Percentiles rank a stretch among this genome's conserved stretches.
These are phyloP conservation scores for Drosophila neocordata DNA, from an alignment of 1,140 invertebrate species.

Conservation along the genomic window DNA sequence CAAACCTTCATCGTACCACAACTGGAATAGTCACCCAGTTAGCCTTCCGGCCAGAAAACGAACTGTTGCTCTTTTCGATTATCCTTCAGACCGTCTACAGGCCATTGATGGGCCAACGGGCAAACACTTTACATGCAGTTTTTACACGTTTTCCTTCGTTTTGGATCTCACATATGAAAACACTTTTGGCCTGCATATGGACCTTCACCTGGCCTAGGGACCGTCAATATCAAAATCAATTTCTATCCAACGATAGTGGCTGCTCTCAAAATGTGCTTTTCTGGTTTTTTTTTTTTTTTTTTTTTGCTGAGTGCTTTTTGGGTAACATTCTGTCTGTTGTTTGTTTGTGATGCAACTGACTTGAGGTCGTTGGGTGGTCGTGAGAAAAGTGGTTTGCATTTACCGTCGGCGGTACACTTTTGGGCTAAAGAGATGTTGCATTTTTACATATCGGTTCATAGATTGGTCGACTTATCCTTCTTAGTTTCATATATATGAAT, in stretches of 20 bases:
- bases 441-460: slow-evolving; percentile 30
- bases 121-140: slow-evolving; percentile 59
- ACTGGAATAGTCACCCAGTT: slow-evolving; percentile 41
- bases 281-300: slow-evolving; percentile 20
- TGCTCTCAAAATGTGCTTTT: slow-evolving; percentile 39
- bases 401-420: slow-evolving; percentile 5
- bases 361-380: neutral
- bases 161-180: slow-evolving; percentile 56
- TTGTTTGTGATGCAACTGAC: neutral
- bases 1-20: neutral
- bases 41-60: slow-evolving; percentile 43
- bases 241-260: neutral
- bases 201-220: slow-evolving; percentile 9
- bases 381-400: neutral
- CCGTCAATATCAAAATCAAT: slow-evolving; percentile 50
- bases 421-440: slow-evolving; percentile 30
- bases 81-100: neutral
- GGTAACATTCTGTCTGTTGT: slow-evolving; percentile 14
- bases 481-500: neutral
- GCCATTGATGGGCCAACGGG: slow-evolving; percentile 11
- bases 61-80: slow-evolving; percentile 67
- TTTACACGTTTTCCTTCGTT: slow-evolving; percentile 42
- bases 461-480: slow-evolving; percentile 15
- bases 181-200: slow-evolving; percentile 46
- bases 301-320: slow-evolving; percentile 1